Conservation (phyloP, 2,113 vertebrate species). For the Otocyon megalotis region DNA sequence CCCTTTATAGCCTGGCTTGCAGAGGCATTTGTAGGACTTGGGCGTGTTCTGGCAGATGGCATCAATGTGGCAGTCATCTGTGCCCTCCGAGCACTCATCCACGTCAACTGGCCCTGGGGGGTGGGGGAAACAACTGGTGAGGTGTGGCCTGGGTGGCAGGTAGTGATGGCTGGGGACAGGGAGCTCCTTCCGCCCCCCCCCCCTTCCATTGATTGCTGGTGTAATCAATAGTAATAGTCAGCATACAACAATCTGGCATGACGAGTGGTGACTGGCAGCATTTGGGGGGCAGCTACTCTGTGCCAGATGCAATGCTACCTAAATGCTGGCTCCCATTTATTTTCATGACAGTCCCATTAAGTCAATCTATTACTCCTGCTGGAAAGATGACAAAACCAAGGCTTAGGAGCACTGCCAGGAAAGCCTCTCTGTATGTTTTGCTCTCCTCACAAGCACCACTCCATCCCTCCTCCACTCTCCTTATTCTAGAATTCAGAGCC, state of each 20-base stretch:
- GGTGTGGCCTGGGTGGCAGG: fast-evolving
- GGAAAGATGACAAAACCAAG: not conserved
- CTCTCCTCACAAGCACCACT: fast-evolving
- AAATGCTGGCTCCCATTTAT: not conserved
- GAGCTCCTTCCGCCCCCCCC: not conserved
- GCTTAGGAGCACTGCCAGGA: too few species aligned
- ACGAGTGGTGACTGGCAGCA: not conserved
- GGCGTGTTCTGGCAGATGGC: conserved; percentile 98
- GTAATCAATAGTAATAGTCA: too few species aligned
- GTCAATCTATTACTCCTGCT: not conserved
- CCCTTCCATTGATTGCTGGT: fast-evolving
- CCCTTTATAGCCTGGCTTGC: conserved; percentile 97
- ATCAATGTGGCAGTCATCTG: conserved; percentile 98
- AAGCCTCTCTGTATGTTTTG: too few species aligned
- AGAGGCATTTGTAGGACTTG: conserved; percentile 97
- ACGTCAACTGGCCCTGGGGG: conserved; percentile 85
- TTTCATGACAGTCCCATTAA: not conserved
- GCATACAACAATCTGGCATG: fast-evolving
- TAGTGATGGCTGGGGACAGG: not conserved
- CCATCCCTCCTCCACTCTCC: not conserved
- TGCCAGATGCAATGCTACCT: not conserved
- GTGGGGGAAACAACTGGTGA: not conserved
- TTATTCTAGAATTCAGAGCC: not conserved
- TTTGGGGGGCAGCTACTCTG: not conserved
- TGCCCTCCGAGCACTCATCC: conserved; percentile 95